Conservation (phyloP, 2,797 vertebrate species). For the Morelia viridis region DNA sequence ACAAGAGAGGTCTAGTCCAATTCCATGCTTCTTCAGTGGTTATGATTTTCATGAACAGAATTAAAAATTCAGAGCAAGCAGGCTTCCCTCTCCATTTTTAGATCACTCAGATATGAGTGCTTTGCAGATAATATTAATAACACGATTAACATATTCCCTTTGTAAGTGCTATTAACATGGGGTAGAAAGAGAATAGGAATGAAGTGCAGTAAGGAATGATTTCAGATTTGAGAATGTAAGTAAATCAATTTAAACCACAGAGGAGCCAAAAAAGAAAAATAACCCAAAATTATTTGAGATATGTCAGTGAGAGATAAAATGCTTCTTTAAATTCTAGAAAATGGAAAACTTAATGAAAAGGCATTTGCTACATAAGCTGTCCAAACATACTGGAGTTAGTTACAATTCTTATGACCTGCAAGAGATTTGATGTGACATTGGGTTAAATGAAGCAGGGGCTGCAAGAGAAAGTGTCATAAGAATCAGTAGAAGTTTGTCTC, state of each 20-base stretch:
- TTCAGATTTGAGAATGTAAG: background rate
- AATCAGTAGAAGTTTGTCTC: background rate
- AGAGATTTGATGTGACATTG: background rate
- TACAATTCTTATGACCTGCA: background rate
- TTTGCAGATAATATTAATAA: background rate
- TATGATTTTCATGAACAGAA: background rate
- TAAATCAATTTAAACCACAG: slow-evolving; percentile 2
- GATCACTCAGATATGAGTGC: background rate
- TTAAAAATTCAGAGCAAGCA: background rate
- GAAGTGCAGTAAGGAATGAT: background rate
- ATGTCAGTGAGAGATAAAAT: background rate
- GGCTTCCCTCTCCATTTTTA: background rate
- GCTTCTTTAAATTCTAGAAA: background rate
- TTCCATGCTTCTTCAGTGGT: too few species aligned
- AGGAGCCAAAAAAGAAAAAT: background rate
- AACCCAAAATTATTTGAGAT: background rate
- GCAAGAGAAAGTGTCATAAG: background rate
- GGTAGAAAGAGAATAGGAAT: background rate
- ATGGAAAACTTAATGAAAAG: background rate
- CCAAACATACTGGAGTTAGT: background rate
- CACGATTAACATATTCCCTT: background rate
- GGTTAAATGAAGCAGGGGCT: background rate
- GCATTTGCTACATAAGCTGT: background rate
- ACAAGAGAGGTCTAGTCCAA: too few species aligned
- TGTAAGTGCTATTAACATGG: background rate